These are phyloP conservation scores for Onchidella celtica DNA, from an alignment of 2,888 invertebrate genomes.

Conservation along the genomic window DNA sequence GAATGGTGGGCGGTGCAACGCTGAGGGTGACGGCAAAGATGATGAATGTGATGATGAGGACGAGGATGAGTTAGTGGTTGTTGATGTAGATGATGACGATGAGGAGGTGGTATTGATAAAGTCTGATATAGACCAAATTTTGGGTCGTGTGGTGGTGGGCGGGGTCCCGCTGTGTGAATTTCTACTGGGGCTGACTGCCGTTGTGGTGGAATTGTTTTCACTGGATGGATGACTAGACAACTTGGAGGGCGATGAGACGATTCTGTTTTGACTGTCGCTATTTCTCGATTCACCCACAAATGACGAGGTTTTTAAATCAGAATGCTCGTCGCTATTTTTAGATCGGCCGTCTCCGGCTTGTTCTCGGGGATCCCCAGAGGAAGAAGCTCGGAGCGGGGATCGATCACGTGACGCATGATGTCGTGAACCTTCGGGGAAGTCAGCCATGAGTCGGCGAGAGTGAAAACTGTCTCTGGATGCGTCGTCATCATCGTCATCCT, in stretches of 20 bases:
- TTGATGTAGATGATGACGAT: conserved; percentile 33
- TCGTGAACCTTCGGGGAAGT: background rate
- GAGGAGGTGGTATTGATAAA: conserved; percentile 44
- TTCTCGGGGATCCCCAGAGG: background rate
- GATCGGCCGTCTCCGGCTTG: background rate
- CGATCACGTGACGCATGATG: conserved; percentile 6
- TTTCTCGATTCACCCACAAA: background rate
- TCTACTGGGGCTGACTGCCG: background rate
- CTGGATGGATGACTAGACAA: background rate
- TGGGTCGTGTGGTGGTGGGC: conserved; percentile 30
- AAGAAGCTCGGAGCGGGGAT: conserved; percentile 18
- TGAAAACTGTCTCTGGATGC: conserved; percentile 41
- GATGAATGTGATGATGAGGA: background rate
- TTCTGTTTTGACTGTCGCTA: background rate
- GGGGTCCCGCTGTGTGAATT: conserved; percentile 3
- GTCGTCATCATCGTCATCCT: too few species aligned
- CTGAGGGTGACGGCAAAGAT: background rate
- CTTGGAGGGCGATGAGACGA: background rate
- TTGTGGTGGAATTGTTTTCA: background rate
- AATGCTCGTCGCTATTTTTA: conserved; percentile 7
- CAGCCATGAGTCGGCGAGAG: background rate
- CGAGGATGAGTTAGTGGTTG: conserved; percentile 12
- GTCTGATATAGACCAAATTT: conserved; percentile 48
- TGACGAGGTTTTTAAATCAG: background rate
- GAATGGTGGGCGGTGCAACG: conserved; percentile 16